Evolutionary conservation across 1,140 invertebrate species (phyloP), one percentile per base, ranked within the genome.

Genomic region (Zeugodacus cucurbitae): DNA sequence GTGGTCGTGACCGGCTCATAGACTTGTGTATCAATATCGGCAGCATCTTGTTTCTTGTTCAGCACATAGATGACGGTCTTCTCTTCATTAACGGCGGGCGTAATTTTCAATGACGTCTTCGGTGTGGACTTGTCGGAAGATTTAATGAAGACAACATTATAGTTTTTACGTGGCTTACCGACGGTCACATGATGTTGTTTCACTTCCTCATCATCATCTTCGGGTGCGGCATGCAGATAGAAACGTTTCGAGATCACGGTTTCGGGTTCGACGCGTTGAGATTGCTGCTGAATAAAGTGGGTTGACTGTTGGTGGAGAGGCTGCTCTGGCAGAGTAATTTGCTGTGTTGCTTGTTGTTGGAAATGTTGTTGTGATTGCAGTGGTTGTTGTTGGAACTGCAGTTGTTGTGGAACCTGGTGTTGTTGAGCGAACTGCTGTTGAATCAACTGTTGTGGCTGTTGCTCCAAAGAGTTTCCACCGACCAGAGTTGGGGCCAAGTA

Each of bases 121-220:
- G 95, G 95, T 64, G 95, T 95, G 90, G 94, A 94, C 32, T 95
- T 94, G 34, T 95, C 95, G 37, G 96, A 96, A 44, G 96, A 96
- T 94, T 97, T 97, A 93, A 97, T 96, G 95, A 97, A 97, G 92
- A 97, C 96, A 90, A 97, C 97, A 93, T 96, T 96, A 94, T 96
- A 97, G 93, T 97, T 96, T 90, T 97, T 97, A 93, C 96, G 96
- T 89, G 96, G 94, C 14, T 95, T 94, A 11, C 89, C 89, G 17
- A 89, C 59, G 0, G 85, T 86, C 41, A 89, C 57, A 44, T 87
- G 62, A 22, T 86, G 70, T 54, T 89, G 54, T 57, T 57, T 67
- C 85, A 11, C 20, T 64, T 89, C 88, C 1, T 82, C 87, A 7
- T 90, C 88, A 59, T 88, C 88, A 17, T 90, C 89, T 59, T 90